A percentile compares a stretch with the other conserved stretches of the same genome.
Evolutionary conservation across 2,113 vertebrate species (phyloP).

Genomic region (Vireo altiloquus): DNA sequence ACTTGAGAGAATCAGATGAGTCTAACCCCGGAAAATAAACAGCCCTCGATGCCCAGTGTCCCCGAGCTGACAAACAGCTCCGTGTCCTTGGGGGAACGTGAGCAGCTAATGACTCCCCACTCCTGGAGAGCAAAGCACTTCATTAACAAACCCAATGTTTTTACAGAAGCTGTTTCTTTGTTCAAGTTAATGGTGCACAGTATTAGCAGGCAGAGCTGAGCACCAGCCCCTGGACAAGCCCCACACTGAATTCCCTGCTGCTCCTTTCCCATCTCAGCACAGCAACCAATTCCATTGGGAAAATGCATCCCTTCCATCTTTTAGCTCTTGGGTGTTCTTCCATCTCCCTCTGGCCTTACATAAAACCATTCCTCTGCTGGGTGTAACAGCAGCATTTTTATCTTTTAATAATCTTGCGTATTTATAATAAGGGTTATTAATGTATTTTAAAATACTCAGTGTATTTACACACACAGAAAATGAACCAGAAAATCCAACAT

Average conservation of each 20-base stretch:
- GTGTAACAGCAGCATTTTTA: not conserved
- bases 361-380: not conserved
- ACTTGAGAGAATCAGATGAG: slow-evolving; percentile 31
- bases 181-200: slow-evolving; percentile 10
- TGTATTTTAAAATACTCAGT: not conserved
- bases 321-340: not conserved
- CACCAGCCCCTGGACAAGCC: not conserved
- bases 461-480: not conserved
- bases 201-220: not conserved
- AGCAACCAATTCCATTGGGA: not conserved
- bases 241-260: not conserved
- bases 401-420: not conserved
- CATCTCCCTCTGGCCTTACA: not conserved
- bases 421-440: not conserved
- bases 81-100: not conserved
- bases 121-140: slow-evolving; percentile 27
- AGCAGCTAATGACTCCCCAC: slow-evolving; percentile 21
- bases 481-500: fast-evolving
- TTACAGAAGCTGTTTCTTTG: not conserved
- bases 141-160: slow-evolving; percentile 55
- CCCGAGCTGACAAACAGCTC: not conserved
- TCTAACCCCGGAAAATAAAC: slow-evolving; percentile 27
- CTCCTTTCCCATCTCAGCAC: not conserved
- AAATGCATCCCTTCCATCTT: not conserved
- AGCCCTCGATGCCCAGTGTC: not conserved